Evolutionary conservation across 1,140 invertebrate genomes (phyloP), one percentile per base, ranked within the genome.

Genomic region (Mya arenaria): DNA sequence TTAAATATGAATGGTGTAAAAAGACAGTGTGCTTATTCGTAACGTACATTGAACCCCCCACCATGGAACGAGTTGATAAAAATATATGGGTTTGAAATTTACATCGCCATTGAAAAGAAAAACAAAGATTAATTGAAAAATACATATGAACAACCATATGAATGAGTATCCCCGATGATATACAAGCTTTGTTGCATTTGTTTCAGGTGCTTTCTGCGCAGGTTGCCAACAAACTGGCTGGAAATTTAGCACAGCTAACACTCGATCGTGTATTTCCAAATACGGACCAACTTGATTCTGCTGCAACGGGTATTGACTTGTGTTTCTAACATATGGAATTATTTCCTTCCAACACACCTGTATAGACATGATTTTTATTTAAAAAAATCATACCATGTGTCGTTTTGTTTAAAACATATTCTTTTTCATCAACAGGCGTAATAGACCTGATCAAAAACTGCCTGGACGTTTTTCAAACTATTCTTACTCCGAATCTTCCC

Each of bases 401-500:
- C 15, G 10, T 60, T 19, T 10, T 19, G 28, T 17, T 60, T 28
- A 10, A 19, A 19, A 28, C 10, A n/a, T n/a, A n/a, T 17, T n/a
- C 8, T 73, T 25, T n/a, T 56, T 73, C 41, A 39, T 78, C 56
- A 28, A 10, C 66, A 80, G 77, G 63, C 34, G 28, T 80, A 19
- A 34, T 15, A 28, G 65, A 69, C 48, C 34, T 80, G 39, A 69
- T 80, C 1, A 28, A 55, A 15, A 80, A 71, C 36, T 41, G 55
- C 10, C 48, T 80, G 13, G 34, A 32, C 19, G 48, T 34, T 41
- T 44, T 80, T 28, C 65, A 68, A 34, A 58, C 77, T 0, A 56
- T 80, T 23, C 36, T 80, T 25, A 80, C 77, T n/a, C 77, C 77
- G 19, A 80, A 80, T 30, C 23, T 80, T 32, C 77, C 77, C 17